Percentiles rank a stretch among this genome's conserved stretches.
Evolutionary conservation across 2,888 invertebrate genomes (phyloP).

Genomic region (Silvanus unidentatus): DNA sequence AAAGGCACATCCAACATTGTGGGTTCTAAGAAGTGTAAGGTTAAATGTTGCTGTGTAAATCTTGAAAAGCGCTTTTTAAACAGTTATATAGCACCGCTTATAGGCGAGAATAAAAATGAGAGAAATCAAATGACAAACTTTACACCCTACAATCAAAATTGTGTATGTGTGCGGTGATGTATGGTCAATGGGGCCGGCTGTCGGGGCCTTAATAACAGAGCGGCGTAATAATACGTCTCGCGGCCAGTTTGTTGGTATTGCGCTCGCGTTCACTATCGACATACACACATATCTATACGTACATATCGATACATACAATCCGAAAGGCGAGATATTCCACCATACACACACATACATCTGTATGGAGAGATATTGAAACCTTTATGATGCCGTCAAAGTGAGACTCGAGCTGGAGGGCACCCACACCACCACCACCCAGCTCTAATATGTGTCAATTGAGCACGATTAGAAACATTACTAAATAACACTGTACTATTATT

Average conservation of each 20-base stretch:
- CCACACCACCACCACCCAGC: slow-evolving; percentile 20
- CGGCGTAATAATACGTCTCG: slow-evolving; percentile 42
- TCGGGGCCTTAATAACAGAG: slow-evolving; percentile 45
- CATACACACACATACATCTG: slow-evolving; percentile 3
- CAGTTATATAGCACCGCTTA: slow-evolving; percentile 21
- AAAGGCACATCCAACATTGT: too few species aligned
- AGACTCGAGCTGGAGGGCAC: too few species aligned
- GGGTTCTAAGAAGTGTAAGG: background rate
- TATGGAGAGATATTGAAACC: background rate
- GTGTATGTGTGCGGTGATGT: slow-evolving; percentile 41
- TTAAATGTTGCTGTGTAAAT: slow-evolving; percentile 1
- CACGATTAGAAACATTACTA: slow-evolving; percentile 7
- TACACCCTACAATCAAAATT: slow-evolving; percentile 41
- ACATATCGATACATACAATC: background rate
- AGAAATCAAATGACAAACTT: slow-evolving; percentile 43
- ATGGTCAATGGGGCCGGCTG: slow-evolving; percentile 44
- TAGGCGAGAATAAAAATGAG: slow-evolving; percentile 25
- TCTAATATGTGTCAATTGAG: slow-evolving; percentile 42
- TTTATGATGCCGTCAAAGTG: background rate
- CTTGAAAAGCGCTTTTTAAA: slow-evolving; percentile 9
- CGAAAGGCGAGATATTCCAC: slow-evolving; percentile 13
- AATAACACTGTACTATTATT: too few species aligned
- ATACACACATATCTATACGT: background rate
- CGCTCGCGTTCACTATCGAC: slow-evolving; percentile 23
- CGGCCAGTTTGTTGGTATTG: slow-evolving; percentile 38